Conservation (phyloP, 2,888 invertebrate species). For the Sminthurinus aureus region DNA sequence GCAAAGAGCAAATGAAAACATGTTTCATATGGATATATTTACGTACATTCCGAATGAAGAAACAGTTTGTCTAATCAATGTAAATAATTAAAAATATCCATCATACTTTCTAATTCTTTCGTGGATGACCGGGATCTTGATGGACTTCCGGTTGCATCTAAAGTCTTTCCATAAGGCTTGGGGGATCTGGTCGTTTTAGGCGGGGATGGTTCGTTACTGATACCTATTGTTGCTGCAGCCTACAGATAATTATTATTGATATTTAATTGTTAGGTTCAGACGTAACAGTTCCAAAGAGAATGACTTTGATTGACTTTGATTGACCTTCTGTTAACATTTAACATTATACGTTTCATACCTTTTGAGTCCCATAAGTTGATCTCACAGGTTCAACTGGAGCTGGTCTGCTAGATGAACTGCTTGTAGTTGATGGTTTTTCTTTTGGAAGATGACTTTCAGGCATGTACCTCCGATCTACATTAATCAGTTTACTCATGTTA, state of each 20-base stretch:
- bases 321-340: neutral
- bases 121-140: constrained; percentile 88
- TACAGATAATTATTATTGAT: no score
- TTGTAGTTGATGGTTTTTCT: constrained; percentile 71
- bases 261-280: no score
- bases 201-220: constrained; percentile 60
- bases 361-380: constrained; percentile 58
- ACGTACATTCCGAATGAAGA: constrained; percentile 1
- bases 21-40: neutral
- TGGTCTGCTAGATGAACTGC: constrained; percentile 64
- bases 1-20: neutral
- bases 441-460: constrained; percentile 79
- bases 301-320: neutral
- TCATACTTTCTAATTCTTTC: constrained; percentile 81
- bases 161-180: constrained; percentile 71
- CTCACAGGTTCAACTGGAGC: constrained; percentile 61
- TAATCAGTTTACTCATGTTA: neutral
- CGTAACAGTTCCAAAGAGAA: neutral
- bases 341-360: constrained; percentile 49
- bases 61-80: neutral
- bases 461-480: constrained; percentile 80
- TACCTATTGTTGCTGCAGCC: constrained; percentile 61
- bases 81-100: constrained; percentile 4
- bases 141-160: constrained; percentile 80
- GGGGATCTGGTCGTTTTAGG: constrained; percentile 63